phyloP scores from a whole-genome alignment of 2,888 invertebrate genomes.

The Euzetes globulus region DNA sequence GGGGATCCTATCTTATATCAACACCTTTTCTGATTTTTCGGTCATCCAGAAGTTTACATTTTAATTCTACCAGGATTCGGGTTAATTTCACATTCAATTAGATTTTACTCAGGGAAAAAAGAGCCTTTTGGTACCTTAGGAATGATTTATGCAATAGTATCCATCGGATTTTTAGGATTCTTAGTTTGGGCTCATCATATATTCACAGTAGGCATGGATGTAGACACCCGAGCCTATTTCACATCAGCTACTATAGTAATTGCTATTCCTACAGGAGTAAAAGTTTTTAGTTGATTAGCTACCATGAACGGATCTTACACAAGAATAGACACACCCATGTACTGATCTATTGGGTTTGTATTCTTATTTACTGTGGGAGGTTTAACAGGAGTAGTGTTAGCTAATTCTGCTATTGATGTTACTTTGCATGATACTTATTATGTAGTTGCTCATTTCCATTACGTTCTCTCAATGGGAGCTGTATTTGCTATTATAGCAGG shows the following conservation, averaged over 20 bases:
- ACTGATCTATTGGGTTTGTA: conserved; percentile 67
- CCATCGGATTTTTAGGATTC: conserved; percentile 73
- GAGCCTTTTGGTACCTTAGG: conserved; percentile 64
- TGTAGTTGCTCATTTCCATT: conserved; percentile 74
- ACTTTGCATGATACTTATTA: conserved; percentile 73
- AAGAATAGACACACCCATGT: conserved; percentile 54
- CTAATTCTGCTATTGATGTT: conserved; percentile 69
- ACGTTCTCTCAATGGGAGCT: conserved; percentile 69
- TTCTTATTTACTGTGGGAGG: conserved; percentile 70
- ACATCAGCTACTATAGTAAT: conserved; percentile 78
- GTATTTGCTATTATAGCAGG: conserved; percentile 70
- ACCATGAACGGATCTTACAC: conserved; percentile 61
- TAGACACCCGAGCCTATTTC: conserved; percentile 74
- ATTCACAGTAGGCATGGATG: conserved; percentile 74
- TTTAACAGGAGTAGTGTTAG: conserved; percentile 56
- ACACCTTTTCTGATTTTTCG: conserved; percentile 82
- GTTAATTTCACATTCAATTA: conserved; percentile 69
- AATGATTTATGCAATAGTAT: conserved; percentile 75
- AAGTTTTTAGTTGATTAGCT: conserved; percentile 70
- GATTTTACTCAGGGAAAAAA: conserved; percentile 65
- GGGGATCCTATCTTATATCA: conserved; percentile 73
- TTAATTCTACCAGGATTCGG: conserved; percentile 75
- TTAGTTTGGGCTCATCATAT: conserved; percentile 78
- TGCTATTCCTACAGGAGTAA: conserved; percentile 75
- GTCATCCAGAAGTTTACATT: conserved; percentile 79